These are phyloP conservation scores for Carcharodon carcharias DNA, from an alignment of 2,797 vertebrate genomes.

Conservation along the genomic window DNA sequence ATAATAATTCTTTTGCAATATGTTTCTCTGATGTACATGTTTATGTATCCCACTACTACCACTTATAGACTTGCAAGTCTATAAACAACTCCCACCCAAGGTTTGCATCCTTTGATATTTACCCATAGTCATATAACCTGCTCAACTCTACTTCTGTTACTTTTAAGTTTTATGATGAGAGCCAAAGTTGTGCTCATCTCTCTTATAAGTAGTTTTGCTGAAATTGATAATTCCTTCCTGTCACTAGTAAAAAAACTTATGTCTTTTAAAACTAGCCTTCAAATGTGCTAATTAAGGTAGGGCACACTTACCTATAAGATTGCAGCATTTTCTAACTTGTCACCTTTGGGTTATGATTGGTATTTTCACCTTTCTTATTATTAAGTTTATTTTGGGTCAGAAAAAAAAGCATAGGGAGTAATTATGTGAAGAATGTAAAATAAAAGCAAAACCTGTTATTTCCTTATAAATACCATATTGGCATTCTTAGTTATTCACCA, in stretches of 20 bases:
- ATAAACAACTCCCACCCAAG: too few species aligned
- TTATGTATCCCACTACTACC: too few species aligned
- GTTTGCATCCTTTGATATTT: too few species aligned
- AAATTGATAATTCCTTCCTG: background rate
- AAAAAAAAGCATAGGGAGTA: too few species aligned
- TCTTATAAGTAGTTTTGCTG: background rate
- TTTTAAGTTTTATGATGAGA: background rate
- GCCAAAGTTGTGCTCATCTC: background rate
- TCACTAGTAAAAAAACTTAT: background rate
- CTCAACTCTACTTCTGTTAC: too few species aligned
- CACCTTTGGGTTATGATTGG: background rate
- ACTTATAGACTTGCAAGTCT: too few species aligned
- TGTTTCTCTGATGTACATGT: too few species aligned
- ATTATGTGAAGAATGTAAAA: background rate
- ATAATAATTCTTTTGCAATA: too few species aligned
- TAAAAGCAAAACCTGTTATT: background rate
- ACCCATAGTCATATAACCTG: too few species aligned
- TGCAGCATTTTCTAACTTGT: background rate
- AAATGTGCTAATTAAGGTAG: background rate
- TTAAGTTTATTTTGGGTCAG: too few species aligned
- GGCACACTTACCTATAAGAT: background rate
- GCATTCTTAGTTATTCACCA: background rate
- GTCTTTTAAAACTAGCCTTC: background rate
- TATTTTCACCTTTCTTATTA: background rate
- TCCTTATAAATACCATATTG: background rate